Base-by-base conservation (phyloP, 1,140 invertebrate species). In the Mizuhopecten yessoensis region DNA sequence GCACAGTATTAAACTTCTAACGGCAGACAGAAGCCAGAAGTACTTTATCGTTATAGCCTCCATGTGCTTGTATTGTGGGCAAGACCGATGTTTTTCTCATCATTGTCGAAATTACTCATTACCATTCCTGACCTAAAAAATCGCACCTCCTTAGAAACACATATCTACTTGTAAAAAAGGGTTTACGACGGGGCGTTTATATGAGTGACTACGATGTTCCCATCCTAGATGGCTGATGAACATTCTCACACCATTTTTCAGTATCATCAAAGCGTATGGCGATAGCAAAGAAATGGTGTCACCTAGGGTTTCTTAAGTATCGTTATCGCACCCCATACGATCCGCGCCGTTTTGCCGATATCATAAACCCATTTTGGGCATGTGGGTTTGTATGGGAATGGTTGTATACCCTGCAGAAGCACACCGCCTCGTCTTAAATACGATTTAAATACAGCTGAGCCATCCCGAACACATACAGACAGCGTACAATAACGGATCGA, bases 31-130 rank as follows among this genome's bases (percentile, higher is more conserved):
- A 75, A 75, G 23, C 23, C 57, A 75, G 57, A 75, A 75, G 57
- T 29, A n/a, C 3, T n/a, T 75, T 75, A 75, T 75, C 57, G 57
- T 75, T 75, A 75, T 75, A n/a, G 57, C 57, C 57, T 75, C 57
- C 57, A 75, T 75, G 57, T 75, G 57, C 57, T 75, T 75, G 57
- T 75, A 75, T 75, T 75, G 57, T 75, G 57, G 57, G 57, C 57
- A 75, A 75, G 57, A 75, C 57, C 57, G 57, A 75, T 75, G 57
- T 29, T 75, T 75, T 75, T 29, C 57, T 75, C 57, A 75, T 75
- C 57, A 75, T 75, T 29, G 57, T 75, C 57, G 57, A 75, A 75
- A 75, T 75, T 75, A 75, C 57, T 75, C 57, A 75, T 75, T 75
- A 75, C 57, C 57, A 29, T 2, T 75, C n/a, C 29, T n/a, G 57